Evolutionary conservation across 2,113 vertebrate species (phyloP), one percentile per base, ranked within the genome.

Genomic region (Amazona guildingii): DNA sequence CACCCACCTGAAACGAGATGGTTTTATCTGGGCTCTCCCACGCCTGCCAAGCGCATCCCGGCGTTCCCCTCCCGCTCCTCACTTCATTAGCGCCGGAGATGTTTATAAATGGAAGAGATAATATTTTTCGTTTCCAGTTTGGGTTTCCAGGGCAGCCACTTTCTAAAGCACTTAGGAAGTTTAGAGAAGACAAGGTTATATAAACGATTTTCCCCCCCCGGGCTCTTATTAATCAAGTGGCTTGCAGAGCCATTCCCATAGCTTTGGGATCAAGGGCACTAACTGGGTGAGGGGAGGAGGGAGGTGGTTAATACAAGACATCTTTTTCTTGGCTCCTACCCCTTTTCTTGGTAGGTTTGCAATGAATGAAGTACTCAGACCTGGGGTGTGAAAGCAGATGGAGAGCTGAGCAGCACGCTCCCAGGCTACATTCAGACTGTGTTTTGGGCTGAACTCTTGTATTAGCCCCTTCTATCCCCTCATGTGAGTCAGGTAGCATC

Each of bases 31-130:
- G 86, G 70, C 79, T 89, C 74, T 72, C 95, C 64, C 39, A 35
- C 31, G 88, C 85, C 96, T 96, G 90, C 81, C 87, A 69, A 83
- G 88, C 57, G 93, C 96, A 94, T 83, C 94, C 74, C 63, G 2
- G 46, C 6, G 11, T 82, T 95, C 96, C 86, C 52, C 96, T 95
- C 92, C 74, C 86, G 91, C 95, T 94, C 95, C 93, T 98, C 98
- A 97, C 98, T 97, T 98, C 98, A 98, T 98, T 98, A 98, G 96
- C 17, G 35, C 92, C 83, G 41, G 94, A 88, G 87, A 77, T 98
- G 98, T 98, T 98, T 98, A 98, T 96, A 98, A 97, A 98, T 97
- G 95, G 94, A 94, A 97, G 96, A 98, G 98, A 98, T 98, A 98
- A 98, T 98, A 98, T 98, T 98, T 98, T 98, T 97, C 95, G 61